Percentiles rank a stretch among this genome's conserved stretches.
These are phyloP conservation scores for Cheilosia variabilis DNA, from an alignment of 2,888 invertebrate species.

Conservation along the genomic window DNA sequence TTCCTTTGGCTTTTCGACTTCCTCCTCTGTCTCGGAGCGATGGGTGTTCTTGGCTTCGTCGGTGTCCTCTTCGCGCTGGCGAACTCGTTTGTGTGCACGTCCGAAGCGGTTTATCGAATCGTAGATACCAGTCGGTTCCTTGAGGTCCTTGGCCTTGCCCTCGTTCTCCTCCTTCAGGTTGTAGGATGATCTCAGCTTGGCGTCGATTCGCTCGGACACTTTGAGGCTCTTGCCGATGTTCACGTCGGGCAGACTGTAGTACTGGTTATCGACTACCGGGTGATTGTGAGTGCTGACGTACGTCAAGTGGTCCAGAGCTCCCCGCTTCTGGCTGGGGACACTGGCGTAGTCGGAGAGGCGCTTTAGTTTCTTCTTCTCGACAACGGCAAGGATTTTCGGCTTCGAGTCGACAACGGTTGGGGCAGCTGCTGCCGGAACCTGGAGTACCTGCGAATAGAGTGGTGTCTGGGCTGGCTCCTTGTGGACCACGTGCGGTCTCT, in stretches of 20 bases:
- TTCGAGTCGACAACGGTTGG: constrained; percentile 83
- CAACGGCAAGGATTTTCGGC: constrained; percentile 85
- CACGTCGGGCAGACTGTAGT: constrained; percentile 89
- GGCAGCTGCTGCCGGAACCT: constrained; percentile 67
- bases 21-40: constrained; percentile 60
- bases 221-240: constrained; percentile 88
- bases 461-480: constrained; percentile 27
- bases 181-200: constrained; percentile 86
- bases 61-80: constrained; percentile 78
- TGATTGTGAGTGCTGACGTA: constrained; percentile 75
- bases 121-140: constrained; percentile 77
- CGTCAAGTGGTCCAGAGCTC: constrained; percentile 77
- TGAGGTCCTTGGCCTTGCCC: constrained; percentile 35
- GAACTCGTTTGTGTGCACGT: constrained; percentile 81
- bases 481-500: constrained; percentile 35
- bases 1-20: constrained; percentile 79
- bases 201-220: constrained; percentile 89
- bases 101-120: constrained; percentile 83
- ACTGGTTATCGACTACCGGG: constrained; percentile 87
- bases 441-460: constrained; percentile 44
- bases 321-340: constrained; percentile 64
- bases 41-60: constrained; percentile 5
- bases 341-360: constrained; percentile 77
- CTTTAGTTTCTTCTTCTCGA: constrained; percentile 82
- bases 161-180: constrained; percentile 77